Percentiles rank a stretch among this genome's conserved stretches.
Conservation (phyloP, 2,113 vertebrate species). For the Donacobius atricapilla region DNA sequence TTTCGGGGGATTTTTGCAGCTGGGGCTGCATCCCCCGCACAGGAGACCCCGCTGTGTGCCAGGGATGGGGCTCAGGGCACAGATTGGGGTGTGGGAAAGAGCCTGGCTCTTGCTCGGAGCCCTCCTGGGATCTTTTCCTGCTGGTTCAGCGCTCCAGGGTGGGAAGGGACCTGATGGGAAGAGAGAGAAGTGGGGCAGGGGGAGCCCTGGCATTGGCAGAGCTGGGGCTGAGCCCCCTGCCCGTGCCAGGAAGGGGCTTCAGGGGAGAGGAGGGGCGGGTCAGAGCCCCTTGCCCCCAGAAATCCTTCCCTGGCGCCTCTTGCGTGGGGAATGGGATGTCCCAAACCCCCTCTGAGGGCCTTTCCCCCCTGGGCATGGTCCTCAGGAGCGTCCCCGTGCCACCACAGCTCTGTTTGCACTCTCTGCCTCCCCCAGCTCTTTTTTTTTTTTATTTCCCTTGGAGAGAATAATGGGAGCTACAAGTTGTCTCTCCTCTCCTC, state of each 20-base stretch:
- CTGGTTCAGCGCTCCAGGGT: neutral
- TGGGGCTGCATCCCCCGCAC: rapidly evolving
- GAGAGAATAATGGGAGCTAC: neutral
- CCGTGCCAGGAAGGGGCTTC: rapidly evolving
- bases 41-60: rapidly evolving
- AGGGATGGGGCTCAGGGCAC: neutral
- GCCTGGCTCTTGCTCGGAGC: neutral
- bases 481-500: neutral
- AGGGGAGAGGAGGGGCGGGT: neutral
- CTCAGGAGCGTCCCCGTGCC: neutral
- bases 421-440: neutral
- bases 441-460: rapidly evolving
- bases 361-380: neutral
- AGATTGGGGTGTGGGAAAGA: rapidly evolving
- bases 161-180: neutral
- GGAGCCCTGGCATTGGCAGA: neutral
- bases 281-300: neutral
- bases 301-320: neutral
- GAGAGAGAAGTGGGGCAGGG: neutral
- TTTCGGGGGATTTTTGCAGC: no score
- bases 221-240: neutral
- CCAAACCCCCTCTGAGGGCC: neutral
- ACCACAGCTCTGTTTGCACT: neutral
- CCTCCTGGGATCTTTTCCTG: neutral
- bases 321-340: rapidly evolving